Evolutionary conservation across 2,888 invertebrate species (phyloP).

Genomic region (Ernsta delagoae): DNA sequence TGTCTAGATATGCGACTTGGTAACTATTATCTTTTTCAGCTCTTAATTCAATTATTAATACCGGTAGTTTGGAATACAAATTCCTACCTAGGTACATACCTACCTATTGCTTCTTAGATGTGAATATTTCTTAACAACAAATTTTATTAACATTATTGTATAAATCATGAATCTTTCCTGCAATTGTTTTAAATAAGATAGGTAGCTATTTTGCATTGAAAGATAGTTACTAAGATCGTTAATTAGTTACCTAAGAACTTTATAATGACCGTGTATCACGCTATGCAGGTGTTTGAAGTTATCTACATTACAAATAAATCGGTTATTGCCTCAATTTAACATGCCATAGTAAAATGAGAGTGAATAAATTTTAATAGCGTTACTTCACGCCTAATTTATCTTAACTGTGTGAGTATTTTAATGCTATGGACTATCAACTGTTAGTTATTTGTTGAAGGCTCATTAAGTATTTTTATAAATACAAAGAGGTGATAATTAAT

Average conservation of each 20-base stretch:
- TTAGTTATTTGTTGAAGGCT: neutral
- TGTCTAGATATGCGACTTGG: too few relatives aligned
- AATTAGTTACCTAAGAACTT: constrained; percentile 4
- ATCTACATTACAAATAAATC: neutral
- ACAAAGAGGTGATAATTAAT: neutral
- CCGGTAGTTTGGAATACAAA: neutral
- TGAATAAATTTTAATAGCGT: constrained; percentile 6
- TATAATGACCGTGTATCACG: neutral
- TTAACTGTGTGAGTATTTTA: neutral
- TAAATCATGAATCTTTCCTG: too few relatives aligned
- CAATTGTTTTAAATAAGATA: too few relatives aligned
- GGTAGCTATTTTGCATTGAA: neutral
- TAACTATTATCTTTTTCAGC: too few relatives aligned
- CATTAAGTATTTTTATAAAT: neutral
- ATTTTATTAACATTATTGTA: too few relatives aligned
- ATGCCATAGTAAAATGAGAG: neutral
- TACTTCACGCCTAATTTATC: constrained; percentile 3
- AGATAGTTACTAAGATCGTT: too few relatives aligned
- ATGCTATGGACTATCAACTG: neutral
- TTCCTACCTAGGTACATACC: too few relatives aligned
- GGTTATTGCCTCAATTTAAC: neutral
- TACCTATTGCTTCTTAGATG: neutral
- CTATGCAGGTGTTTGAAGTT: neutral
- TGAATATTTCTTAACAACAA: too few relatives aligned
- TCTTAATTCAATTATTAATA: too few relatives aligned